phyloP scores from a whole-genome alignment of 1,140 invertebrate species.

The Drosophila suzukii region DNA sequence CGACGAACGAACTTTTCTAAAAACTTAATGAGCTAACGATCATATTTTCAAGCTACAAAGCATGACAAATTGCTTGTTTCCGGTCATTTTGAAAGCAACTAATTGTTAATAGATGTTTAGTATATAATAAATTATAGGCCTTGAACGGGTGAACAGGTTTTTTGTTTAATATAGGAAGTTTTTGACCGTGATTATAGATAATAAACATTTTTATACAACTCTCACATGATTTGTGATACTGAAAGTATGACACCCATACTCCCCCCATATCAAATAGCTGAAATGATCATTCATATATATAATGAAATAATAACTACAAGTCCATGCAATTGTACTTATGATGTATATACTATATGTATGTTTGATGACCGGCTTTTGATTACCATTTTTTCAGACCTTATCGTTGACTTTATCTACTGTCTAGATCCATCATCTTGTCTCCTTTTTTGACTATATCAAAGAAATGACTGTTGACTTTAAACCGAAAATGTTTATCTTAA shows the following conservation, averaged over 20 bases:
- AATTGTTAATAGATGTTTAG: neutral
- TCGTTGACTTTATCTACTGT: conserved; percentile 2
- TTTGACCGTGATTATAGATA: neutral
- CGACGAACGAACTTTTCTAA: too few relatives aligned
- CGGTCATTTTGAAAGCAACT: neutral
- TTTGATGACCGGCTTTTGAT: neutral
- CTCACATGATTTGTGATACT: too few relatives aligned
- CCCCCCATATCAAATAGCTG: too few relatives aligned
- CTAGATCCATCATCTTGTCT: conserved; percentile 3
- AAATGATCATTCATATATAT: neutral
- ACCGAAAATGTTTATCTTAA: too few relatives aligned
- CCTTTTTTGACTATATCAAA: neutral
- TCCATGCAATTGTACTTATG: neutral
- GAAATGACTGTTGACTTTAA: too few relatives aligned
- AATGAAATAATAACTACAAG: neutral
- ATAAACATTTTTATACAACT: neutral
- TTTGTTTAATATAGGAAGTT: neutral
- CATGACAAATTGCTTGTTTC: neutral
- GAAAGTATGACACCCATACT: too few relatives aligned
- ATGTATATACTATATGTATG: neutral
- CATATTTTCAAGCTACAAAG: neutral
- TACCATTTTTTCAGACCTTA: neutral
- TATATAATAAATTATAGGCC: neutral
- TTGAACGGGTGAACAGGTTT: neutral
- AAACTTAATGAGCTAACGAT: neutral